Base-by-base conservation (phyloP, 2,888 invertebrate species). In the Mystacides longicornis region DNA sequence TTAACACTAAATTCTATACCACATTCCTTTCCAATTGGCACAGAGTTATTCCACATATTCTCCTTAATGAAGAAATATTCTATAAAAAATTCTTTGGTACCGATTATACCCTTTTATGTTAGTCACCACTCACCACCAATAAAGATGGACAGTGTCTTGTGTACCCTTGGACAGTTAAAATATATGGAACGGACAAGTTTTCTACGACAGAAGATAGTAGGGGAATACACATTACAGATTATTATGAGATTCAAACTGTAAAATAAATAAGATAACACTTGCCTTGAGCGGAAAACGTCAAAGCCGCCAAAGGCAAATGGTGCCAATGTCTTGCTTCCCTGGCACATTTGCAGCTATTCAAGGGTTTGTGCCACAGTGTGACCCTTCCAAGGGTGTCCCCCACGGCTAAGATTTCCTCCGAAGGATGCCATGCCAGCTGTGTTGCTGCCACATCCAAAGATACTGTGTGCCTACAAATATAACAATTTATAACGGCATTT, bases 291-390 rank as follows among this genome's bases (percentile, higher is more conserved):
- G 63, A 76, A 72, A 62, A 76, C 72, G 60, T 69, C 68, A 20
- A 65, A 21, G 74, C 70, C 37, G 73, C 64, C 2, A 71, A 64
- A 1, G 77, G 77, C 49, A 77, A 63, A 54, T 67, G 70, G 64
- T 77, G 77, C 77, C 77, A 77, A 65, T 77, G 77, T 43, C 75
- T 54, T 1, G 70, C 64, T 63, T 77, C 77, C 53, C 68, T 67
- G 1, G 70, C 71, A 5, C 70, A 56, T 58, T 64, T 64, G 14
- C 52, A 66, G 42, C 64, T 62, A 51, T 71, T 65, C 63, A 66
- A 74, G 22, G 77, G 64, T 61, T 73, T 68, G 1, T 75, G 74
- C 62, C 71, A 66, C 33, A 72, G 60, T 0, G 67, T 70, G 1
- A 69, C 67, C 43, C 75, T 64, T 0, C 77, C 77, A 14, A 77